phyloP scores from a whole-genome alignment of 2,113 vertebrate genomes.

The Apeltes quadracus region DNA sequence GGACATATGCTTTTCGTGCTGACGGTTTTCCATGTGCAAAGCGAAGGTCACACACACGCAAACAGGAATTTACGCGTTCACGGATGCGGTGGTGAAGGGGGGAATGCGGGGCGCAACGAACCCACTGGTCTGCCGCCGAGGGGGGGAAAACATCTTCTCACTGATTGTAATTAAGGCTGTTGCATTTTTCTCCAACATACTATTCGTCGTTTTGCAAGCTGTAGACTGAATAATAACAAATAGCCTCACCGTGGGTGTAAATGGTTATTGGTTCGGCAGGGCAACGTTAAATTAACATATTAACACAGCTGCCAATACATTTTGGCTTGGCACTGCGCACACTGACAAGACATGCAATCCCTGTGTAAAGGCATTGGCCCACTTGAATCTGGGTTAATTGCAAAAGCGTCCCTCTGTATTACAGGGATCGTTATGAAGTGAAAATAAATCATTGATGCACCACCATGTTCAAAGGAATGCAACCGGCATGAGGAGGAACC shows the following conservation, averaged over 20 bases:
- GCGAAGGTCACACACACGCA: slow-evolving; percentile 65
- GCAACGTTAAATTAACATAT: no score
- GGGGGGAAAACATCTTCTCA: slow-evolving; percentile 1
- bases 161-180: slow-evolving; percentile 22
- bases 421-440: slow-evolving; percentile 15
- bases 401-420: slow-evolving; percentile 15
- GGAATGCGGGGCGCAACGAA: background rate
- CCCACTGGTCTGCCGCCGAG: slow-evolving; percentile 35
- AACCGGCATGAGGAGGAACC: background rate
- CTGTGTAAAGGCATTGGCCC: slow-evolving; percentile 14
- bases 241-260: background rate
- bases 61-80: slow-evolving; percentile 30
- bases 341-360: slow-evolving; percentile 4
- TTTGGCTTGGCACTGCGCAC: slow-evolving; percentile 9
- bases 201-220: slow-evolving; percentile 13
- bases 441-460: slow-evolving; percentile 45
- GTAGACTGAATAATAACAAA: slow-evolving; percentile 2
- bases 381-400: slow-evolving; percentile 38
- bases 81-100: background rate
- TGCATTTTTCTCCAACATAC: background rate
- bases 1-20: background rate
- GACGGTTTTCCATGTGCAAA: slow-evolving; percentile 39
- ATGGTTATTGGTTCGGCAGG: no score
- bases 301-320: background rate
- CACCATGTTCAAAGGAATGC: slow-evolving; percentile 27